Percentiles rank a stretch among this genome's conserved stretches.
Evolutionary conservation across 2,888 invertebrate species (phyloP).

Genomic region (Ectropis crepuscularia): DNA sequence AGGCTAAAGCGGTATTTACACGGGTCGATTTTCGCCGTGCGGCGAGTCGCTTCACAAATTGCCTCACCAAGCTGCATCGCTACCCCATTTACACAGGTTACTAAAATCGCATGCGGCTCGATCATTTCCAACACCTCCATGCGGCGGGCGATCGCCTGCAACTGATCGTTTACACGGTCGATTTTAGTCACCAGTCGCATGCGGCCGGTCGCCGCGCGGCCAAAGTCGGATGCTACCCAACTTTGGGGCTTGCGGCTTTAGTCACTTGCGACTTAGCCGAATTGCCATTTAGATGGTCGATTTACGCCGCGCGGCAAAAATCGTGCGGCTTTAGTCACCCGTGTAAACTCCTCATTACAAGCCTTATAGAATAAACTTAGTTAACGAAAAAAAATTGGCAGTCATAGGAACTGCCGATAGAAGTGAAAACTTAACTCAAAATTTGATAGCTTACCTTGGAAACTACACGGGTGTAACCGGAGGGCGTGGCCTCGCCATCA

Average conservation of each 20-base stretch:
- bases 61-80: conserved; percentile 48
- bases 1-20: too few relatives aligned
- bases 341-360: too few relatives aligned
- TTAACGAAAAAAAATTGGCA: too few relatives aligned
- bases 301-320: conserved; percentile 48
- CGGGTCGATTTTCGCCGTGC: conserved; percentile 57
- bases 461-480: too few relatives aligned
- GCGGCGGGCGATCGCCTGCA: conserved; percentile 41
- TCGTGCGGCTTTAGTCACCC: conserved; percentile 54
- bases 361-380: too few relatives aligned
- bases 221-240: conserved; percentile 54
- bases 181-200: conserved; percentile 45
- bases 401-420: too few relatives aligned
- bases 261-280: conserved; percentile 51
- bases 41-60: conserved; percentile 46
- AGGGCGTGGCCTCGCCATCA: too few relatives aligned
- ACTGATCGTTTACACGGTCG: conserved; percentile 41
- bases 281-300: conserved; percentile 52
- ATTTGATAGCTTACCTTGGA: too few relatives aligned
- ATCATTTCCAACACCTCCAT: conserved; percentile 53
- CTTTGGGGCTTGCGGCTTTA: conserved; percentile 56
- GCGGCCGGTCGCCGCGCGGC: conserved; percentile 40
- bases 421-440: too few relatives aligned
- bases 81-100: conserved; percentile 53
- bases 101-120: conserved; percentile 55